Evolutionary conservation across 2,113 vertebrate species (phyloP), one percentile per base, ranked within the genome.

Genomic region (Anseranas semipalmata): DNA sequence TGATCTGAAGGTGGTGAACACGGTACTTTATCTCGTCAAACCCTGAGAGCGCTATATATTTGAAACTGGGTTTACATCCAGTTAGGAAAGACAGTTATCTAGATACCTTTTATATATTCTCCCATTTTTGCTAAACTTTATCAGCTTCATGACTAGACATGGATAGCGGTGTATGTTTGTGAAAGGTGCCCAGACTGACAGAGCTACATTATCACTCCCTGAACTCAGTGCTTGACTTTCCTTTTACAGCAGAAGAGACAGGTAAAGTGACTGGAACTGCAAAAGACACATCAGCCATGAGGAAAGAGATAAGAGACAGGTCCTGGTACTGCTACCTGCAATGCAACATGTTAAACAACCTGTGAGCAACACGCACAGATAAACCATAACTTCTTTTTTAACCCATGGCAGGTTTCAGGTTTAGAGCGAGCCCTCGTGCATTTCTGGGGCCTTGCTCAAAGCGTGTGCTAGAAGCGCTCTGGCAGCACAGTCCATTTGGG

Each of bases 381-480:
- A 62, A 82, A 32, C 20, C 55, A 10, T 15, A 55, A 58, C 17
- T 75, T 41, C 3, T 21, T 50, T 50, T 50, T 74, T 39, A 84
- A 50, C 15, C 30, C 1, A 2, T 15, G 15, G 45, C n/a, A 93
- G 12, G 27, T 76, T 77, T 89, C 68, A 76, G 19, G 41, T 85
- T 85, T 52, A 53, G 55, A 86, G 58, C 15, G 59, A 72, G 12
- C 27, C 30, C 33, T n/a, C 22, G 35, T 39, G 53, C 30, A n/a
- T 24, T 46, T 60, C 46, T 32, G 48, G 33, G 53, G 20, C 30
- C 41, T 84, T 63, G 41, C 24, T 68, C 65, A 67, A 62, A 30
- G 81, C 0, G 0, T 25, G n/a, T 67, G 18, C 20, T 28, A 68
- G 67, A 32, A 45, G 10, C 0, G 0, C 19, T 62, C 41, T 22